Evolutionary conservation across 2,113 vertebrate species (phyloP).

Genomic region (Dicaeum eximium): DNA sequence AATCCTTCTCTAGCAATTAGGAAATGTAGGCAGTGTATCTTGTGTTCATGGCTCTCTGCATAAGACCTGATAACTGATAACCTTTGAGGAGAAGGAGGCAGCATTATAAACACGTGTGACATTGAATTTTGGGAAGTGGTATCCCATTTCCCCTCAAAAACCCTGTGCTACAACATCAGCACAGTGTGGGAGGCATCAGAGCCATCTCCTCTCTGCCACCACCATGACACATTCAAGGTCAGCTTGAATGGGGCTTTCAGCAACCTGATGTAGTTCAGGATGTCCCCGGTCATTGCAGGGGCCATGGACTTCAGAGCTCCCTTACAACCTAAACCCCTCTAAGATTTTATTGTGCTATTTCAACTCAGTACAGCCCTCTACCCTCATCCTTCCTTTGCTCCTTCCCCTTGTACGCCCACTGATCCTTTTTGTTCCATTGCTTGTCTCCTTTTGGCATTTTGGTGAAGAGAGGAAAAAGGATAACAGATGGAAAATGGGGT

Average conservation of each 20-base stretch:
- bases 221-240: not conserved
- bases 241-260: not conserved
- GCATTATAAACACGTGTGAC: not conserved
- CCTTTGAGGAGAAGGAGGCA: not conserved
- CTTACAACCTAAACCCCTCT: not conserved
- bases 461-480: not conserved
- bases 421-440: not conserved
- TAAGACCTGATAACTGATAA: not conserved
- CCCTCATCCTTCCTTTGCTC: not conserved
- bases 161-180: not conserved
- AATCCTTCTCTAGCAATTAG: not conserved
- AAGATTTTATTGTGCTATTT: not conserved
- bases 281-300: not conserved
- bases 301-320: not conserved
- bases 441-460: not conserved
- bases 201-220: not conserved
- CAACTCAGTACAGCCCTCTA: not conserved
- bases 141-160: not conserved
- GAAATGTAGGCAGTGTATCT: not conserved
- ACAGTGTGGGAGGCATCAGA: not conserved
- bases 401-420: not conserved
- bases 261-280: not conserved
- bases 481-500: not conserved
- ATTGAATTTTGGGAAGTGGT: not conserved
- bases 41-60: not conserved